phyloP scores from a whole-genome alignment of 2,113 vertebrate species.

The Corvus cornix region DNA sequence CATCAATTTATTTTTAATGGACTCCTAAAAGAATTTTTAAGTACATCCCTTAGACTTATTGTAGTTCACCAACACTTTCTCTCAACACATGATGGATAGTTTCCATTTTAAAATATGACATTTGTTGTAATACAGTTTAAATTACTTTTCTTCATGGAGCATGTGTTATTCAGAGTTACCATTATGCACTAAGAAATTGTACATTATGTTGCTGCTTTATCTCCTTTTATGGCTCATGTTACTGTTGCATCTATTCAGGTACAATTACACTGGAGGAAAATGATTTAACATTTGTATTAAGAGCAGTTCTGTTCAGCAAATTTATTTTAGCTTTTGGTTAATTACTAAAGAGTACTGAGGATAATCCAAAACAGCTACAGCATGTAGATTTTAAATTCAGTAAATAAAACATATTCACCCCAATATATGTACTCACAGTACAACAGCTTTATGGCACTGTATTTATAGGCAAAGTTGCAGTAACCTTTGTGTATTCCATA shows the following conservation, averaged over 20 bases:
- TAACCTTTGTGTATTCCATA: not conserved
- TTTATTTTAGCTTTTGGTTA: conserved; percentile 67
- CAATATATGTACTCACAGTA: not conserved
- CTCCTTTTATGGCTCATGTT: conserved; percentile 68
- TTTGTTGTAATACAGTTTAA: conserved; percentile 79
- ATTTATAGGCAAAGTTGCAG: not conserved
- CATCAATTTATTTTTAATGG: conserved; percentile 76
- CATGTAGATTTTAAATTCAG: conserved; percentile 9
- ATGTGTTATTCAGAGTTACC: conserved; percentile 71
- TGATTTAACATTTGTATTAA: conserved; percentile 65
- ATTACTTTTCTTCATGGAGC: conserved; percentile 75
- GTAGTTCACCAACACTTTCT: conserved; percentile 45
- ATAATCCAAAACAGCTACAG: not conserved
- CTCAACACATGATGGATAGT: conserved; percentile 69
- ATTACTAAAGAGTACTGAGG: conserved; percentile 61
- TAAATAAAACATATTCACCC: conserved; percentile 15
- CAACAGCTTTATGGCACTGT: not conserved
- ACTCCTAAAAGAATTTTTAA: conserved; percentile 64
- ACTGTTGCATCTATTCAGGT: conserved; percentile 64
- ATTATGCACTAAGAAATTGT: conserved; percentile 73
- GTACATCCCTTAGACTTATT: conserved; percentile 52
- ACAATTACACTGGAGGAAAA: conserved; percentile 45
- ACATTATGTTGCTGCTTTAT: conserved; percentile 74
- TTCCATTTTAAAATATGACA: conserved; percentile 77
- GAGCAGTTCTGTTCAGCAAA: conserved; percentile 62